Percentiles rank a stretch among this genome's conserved stretches.
phyloP scores from a whole-genome alignment of 1,140 invertebrate species.

The Hylaeus anthracinus region DNA sequence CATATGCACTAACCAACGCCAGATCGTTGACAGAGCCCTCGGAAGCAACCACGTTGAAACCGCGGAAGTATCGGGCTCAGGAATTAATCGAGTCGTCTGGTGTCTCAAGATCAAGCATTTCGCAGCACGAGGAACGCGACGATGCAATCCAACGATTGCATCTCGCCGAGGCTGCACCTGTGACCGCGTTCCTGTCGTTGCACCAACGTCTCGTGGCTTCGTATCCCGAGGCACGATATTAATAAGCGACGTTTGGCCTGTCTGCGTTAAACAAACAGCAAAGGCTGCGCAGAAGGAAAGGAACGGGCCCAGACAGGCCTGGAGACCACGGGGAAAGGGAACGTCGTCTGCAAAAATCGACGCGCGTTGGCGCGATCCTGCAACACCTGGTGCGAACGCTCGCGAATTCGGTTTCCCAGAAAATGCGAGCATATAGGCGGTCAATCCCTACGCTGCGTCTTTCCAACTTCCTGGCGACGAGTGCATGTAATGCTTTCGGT shows the following conservation, averaged over 20 bases:
- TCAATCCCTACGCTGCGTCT: neutral
- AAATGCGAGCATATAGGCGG: constrained; percentile 27
- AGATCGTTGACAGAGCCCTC: too few species aligned
- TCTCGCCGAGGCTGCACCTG: constrained; percentile 35
- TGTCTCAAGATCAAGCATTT: constrained; percentile 4
- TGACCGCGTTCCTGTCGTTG: constrained; percentile 52
- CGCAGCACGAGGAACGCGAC: neutral
- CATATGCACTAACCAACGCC: too few species aligned
- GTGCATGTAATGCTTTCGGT: constrained; percentile 5
- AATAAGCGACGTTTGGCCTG: constrained; percentile 41
- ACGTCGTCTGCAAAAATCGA: constrained; percentile 51
- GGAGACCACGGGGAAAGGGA: neutral
- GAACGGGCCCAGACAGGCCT: neutral
- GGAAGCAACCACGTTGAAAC: neutral
- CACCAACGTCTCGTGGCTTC: constrained; percentile 25
- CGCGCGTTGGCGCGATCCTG: constrained; percentile 17
- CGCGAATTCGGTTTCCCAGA: constrained; percentile 22
- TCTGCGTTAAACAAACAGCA: neutral
- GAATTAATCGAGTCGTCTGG: constrained; percentile 1
- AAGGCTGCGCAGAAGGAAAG: neutral
- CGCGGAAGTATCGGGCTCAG: neutral
- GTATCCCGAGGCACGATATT: constrained; percentile 57
- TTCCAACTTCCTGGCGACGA: constrained; percentile 40
- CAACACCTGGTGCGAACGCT: constrained; percentile 34
- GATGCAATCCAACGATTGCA: neutral